These are phyloP conservation scores for Aradophagus sp. DNA, from an alignment of 1,140 invertebrate species.

Conservation along the genomic window DNA sequence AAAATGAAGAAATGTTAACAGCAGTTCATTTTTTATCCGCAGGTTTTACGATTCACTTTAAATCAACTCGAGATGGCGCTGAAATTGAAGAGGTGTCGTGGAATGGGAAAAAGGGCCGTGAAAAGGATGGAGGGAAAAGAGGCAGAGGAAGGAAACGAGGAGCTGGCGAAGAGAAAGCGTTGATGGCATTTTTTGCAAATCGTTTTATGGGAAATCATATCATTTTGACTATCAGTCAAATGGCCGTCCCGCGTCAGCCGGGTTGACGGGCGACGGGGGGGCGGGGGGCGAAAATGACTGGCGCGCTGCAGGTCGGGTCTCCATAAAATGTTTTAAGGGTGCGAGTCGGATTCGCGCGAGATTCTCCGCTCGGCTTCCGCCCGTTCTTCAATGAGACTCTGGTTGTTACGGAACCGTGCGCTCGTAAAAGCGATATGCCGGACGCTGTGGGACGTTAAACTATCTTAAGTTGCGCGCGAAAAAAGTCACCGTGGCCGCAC, in stretches of 20 bases:
- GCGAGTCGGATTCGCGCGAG: slow-evolving; percentile 22
- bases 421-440: slow-evolving; percentile 51
- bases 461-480: slow-evolving; percentile 19
- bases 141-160: no score
- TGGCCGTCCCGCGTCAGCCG: slow-evolving; percentile 21
- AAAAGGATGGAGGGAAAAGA: no score
- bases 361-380: slow-evolving; percentile 15
- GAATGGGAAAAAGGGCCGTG: no score
- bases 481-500: slow-evolving; percentile 19
- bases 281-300: slow-evolving; percentile 36
- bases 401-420: slow-evolving; percentile 35
- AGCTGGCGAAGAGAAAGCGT: no score
- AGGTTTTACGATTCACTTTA: no score
- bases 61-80: no score
- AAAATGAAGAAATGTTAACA: no score
- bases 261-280: neutral
- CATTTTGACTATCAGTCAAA: slow-evolving; percentile 36
- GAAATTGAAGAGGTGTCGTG: no score
- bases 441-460: slow-evolving; percentile 44
- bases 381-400: slow-evolving; percentile 30
- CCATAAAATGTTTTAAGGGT: slow-evolving; percentile 49
- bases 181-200: slow-evolving; percentile 35
- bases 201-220: slow-evolving; percentile 43
- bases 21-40: no score
- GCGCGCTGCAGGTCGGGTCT: slow-evolving; percentile 35